Evolutionary conservation across 2,888 invertebrate genomes (phyloP).

Genomic region (Microplitis deprimator): DNA sequence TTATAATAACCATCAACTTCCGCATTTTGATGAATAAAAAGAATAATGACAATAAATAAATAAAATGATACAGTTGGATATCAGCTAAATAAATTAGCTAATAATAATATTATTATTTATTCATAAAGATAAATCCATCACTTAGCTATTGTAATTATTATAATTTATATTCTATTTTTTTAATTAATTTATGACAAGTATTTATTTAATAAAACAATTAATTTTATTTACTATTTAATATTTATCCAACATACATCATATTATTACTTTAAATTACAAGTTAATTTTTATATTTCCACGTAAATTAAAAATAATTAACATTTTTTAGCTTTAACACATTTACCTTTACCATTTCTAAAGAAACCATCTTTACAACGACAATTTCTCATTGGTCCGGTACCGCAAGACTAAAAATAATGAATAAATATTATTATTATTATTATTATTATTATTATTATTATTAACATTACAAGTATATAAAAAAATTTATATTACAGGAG

Average conservation of each 20-base stretch:
- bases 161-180: not conserved
- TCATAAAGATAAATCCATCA: slow-evolving; percentile 33
- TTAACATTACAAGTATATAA: not conserved
- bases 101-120: slow-evolving; percentile 42
- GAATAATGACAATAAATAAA: slow-evolving; percentile 38
- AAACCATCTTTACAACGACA: not conserved
- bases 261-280: not conserved
- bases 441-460: not conserved
- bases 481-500: not conserved
- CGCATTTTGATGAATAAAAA: slow-evolving; percentile 41
- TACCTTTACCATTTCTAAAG: not conserved
- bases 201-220: not conserved
- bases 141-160: not conserved
- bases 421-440: not conserved
- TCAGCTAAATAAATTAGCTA: slow-evolving; percentile 30
- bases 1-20: slow-evolving; percentile 33
- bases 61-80: slow-evolving; percentile 49
- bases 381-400: not conserved
- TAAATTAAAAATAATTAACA: not conserved
- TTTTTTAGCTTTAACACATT: not conserved
- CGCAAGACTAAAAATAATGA: not conserved
- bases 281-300: no score
- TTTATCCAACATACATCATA: not conserved
- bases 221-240: not conserved
- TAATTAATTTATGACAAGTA: not conserved